These are phyloP conservation scores for Melanotaenia trifasciata DNA, from an alignment of 2,797 vertebrate genomes.

Conservation along the genomic window DNA sequence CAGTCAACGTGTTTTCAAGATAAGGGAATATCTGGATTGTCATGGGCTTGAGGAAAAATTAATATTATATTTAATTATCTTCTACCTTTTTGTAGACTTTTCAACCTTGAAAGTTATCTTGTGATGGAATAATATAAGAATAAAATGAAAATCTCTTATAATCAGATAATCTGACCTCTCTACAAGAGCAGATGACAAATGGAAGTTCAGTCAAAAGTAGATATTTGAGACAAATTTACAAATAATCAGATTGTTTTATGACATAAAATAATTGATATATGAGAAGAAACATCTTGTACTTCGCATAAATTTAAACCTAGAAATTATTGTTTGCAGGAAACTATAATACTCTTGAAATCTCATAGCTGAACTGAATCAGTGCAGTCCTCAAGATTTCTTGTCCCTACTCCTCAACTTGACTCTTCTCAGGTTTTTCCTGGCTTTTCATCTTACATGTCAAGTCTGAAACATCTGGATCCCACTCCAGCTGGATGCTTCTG, in stretches of 20 bases:
- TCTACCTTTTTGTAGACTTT: no score
- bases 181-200: not conserved
- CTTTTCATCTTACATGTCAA: slow-evolving; percentile 3
- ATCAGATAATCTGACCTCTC: not conserved
- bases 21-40: no score
- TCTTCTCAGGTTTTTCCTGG: slow-evolving; percentile 49
- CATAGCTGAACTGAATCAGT: not conserved
- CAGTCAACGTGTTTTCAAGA: no score
- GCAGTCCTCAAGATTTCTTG: not conserved
- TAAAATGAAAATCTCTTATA: not conserved
- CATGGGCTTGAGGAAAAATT: no score
- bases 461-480: slow-evolving; percentile 42
- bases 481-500: slow-evolving; percentile 82
- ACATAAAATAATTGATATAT: not conserved
- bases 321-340: not conserved
- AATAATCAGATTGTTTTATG: not conserved
- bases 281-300: not conserved
- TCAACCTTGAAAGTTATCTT: not conserved
- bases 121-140: not conserved
- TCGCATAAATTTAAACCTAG: not conserved
- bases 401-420: slow-evolving; percentile 53
- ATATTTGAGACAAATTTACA: not conserved
- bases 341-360: no score
- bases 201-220: not conserved
- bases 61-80: no score